Conservation (phyloP, 2,888 invertebrate genomes). For the Abrostola tripartita region DNA sequence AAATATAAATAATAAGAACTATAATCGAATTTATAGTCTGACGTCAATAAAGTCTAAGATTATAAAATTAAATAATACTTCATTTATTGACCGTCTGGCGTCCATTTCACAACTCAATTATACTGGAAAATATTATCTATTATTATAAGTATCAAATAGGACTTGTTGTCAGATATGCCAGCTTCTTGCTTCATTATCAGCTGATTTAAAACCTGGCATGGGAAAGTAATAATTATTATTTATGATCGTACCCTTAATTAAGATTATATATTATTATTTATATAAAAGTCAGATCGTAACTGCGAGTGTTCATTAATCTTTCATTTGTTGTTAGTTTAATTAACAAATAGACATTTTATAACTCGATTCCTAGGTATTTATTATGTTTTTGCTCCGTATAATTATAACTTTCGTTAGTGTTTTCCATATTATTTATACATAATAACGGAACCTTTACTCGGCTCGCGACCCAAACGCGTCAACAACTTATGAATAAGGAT, state of each 20-base stretch:
- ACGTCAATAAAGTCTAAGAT: no score
- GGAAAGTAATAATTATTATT: slow-evolving; percentile 45
- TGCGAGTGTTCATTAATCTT: slow-evolving; percentile 41
- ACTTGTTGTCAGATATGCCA: neutral
- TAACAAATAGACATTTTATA: slow-evolving; percentile 1
- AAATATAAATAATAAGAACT: no score
- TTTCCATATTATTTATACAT: no score
- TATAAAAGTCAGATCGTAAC: slow-evolving; percentile 25
- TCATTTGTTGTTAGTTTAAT: slow-evolving; percentile 24
- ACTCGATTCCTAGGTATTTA: neutral
- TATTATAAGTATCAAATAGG: neutral
- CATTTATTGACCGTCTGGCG: no score
- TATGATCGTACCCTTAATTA: slow-evolving; percentile 40
- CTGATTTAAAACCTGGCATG: slow-evolving; percentile 1
- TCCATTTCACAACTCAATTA: no score
- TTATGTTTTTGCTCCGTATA: neutral
- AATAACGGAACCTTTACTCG: no score
- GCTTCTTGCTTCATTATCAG: neutral
- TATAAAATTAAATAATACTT: no score
- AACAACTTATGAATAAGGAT: no score
- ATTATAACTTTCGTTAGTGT: no score
- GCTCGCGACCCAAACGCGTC: no score
- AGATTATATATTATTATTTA: slow-evolving; percentile 47
- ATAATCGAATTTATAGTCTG: no score
- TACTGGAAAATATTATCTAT: neutral